Percentiles rank a stretch among this genome's conserved stretches.
Conservation (phyloP, 2,797 vertebrate genomes). For the Chelon labrosus region DNA sequence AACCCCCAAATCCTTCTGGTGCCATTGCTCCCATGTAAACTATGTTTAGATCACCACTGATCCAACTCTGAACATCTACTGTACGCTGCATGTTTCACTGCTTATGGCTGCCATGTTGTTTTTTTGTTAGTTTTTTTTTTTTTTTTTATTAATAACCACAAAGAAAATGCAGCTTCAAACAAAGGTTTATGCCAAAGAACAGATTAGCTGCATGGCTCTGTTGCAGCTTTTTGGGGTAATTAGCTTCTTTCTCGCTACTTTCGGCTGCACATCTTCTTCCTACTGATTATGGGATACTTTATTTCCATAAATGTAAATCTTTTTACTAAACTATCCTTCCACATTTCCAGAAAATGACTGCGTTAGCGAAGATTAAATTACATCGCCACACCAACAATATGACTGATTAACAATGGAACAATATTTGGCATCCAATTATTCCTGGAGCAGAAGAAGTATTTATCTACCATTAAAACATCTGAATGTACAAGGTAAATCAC, state of each 20-base stretch:
- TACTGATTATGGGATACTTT: slow-evolving; percentile 29
- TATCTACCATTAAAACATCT: slow-evolving; percentile 80
- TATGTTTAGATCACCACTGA: slow-evolving; percentile 9
- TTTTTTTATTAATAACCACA: neutral
- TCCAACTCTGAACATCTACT: slow-evolving; percentile 24
- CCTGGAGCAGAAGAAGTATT: slow-evolving; percentile 78
- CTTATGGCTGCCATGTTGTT: neutral
- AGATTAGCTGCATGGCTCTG: slow-evolving; percentile 26
- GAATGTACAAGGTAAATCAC: slow-evolving; percentile 15
- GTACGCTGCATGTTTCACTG: slow-evolving; percentile 1
- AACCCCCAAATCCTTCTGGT: neutral
- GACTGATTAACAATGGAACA: slow-evolving; percentile 47
- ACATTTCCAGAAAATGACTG: slow-evolving; percentile 30
- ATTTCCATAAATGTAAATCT: slow-evolving; percentile 24
- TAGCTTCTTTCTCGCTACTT: slow-evolving; percentile 24
- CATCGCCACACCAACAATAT: slow-evolving; percentile 1
- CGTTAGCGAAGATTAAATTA: slow-evolving; percentile 30
- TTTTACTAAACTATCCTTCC: slow-evolving; percentile 20
- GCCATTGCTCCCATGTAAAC: neutral
- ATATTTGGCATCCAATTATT: slow-evolving; percentile 76
- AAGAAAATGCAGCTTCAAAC: slow-evolving; percentile 1
- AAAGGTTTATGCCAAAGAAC: neutral
- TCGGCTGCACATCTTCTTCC: slow-evolving; percentile 4
- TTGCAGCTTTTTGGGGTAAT: slow-evolving; percentile 11
- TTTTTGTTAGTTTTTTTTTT: neutral